Conservation (phyloP, 2,888 invertebrate species). For the Drosophila niveifrons region DNA sequence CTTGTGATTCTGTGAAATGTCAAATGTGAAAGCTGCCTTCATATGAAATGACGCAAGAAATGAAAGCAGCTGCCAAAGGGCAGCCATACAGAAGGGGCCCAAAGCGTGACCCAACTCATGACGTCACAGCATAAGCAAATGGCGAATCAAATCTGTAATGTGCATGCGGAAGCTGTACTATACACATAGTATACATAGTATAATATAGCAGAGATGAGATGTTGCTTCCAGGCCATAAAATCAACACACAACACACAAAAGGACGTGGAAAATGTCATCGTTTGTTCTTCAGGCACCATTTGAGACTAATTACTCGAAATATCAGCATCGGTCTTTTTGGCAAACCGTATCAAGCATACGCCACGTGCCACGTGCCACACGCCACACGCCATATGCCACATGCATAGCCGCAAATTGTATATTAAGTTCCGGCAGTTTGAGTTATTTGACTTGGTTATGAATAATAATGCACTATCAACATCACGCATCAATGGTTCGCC, state of each 20-base stretch:
- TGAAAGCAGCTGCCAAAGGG: slow-evolving; percentile 64
- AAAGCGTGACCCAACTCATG: slow-evolving; percentile 47
- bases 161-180: slow-evolving; percentile 33
- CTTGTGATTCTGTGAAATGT: slow-evolving; percentile 59
- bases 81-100: slow-evolving; percentile 50
- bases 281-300: slow-evolving; percentile 13
- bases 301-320: slow-evolving; percentile 55
- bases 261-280: slow-evolving; percentile 18
- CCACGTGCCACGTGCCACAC: slow-evolving; percentile 42
- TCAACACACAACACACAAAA: slow-evolving; percentile 2
- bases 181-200: neutral
- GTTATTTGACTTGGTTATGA: slow-evolving; percentile 30
- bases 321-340: slow-evolving; percentile 15
- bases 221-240: slow-evolving; percentile 47
- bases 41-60: slow-evolving; percentile 73
- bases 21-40: slow-evolving; percentile 71
- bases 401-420: slow-evolving; percentile 11
- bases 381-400: slow-evolving; percentile 51
- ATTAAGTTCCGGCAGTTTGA: neutral
- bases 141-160: slow-evolving; percentile 17
- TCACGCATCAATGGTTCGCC: slow-evolving; percentile 53
- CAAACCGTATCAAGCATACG: slow-evolving; percentile 52
- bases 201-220: neutral
- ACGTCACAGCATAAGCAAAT: slow-evolving; percentile 52
- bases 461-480: slow-evolving; percentile 59